Conservation (phyloP, 2,888 invertebrate species). For the Corbicula japonica region DNA sequence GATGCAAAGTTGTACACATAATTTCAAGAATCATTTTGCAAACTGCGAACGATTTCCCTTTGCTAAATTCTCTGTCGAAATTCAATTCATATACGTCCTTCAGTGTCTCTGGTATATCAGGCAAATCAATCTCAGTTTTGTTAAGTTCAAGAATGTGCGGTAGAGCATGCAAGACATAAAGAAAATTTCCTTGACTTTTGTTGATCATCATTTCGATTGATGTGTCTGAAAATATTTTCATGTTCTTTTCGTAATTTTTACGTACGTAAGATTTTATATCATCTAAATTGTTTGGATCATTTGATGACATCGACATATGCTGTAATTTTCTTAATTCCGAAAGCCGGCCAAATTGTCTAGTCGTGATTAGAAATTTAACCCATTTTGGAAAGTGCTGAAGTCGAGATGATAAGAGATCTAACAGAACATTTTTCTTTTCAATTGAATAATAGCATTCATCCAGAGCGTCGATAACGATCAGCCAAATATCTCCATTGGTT, state of each 20-base stretch:
- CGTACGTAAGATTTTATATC: too few relatives aligned
- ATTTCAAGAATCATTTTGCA: too few relatives aligned
- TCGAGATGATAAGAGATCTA: slow-evolving; percentile 1
- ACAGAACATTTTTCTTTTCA: slow-evolving; percentile 4
- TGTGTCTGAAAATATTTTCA: neutral
- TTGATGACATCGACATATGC: neutral
- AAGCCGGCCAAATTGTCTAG: slow-evolving; percentile 12
- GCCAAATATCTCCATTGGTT: neutral
- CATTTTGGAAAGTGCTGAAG: slow-evolving; percentile 25
- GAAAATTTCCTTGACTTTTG: slow-evolving; percentile 19
- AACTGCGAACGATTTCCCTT: neutral
- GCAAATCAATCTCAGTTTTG: neutral
- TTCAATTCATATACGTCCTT: slow-evolving; percentile 11
- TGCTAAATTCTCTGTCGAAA: slow-evolving; percentile 13
- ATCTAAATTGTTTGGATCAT: neutral
- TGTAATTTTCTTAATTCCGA: neutral
- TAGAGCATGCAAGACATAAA: slow-evolving; percentile 3
- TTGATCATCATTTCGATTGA: neutral
- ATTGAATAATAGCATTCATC: slow-evolving; percentile 28
- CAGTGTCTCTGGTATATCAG: neutral
- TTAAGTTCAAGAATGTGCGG: neutral
- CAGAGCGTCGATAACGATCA: slow-evolving; percentile 31
- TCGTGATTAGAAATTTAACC: slow-evolving; percentile 32
- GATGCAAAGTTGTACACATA: too few relatives aligned
- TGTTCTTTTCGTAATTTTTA: too few relatives aligned